Base-by-base conservation (phyloP, 2,888 invertebrate species). In the Synanthedon tipuliformis region DNA sequence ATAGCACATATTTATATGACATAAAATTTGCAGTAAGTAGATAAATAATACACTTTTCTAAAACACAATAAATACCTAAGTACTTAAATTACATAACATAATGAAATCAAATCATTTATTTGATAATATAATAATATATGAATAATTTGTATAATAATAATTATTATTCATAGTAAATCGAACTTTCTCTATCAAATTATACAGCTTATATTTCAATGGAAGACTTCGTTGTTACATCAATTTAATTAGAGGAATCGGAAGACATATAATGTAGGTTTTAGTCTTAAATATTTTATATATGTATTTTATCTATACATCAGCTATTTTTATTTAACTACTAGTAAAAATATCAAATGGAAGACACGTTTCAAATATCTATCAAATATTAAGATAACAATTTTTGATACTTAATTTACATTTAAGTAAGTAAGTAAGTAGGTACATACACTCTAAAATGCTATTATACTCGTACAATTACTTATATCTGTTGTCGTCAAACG, bases 201-300 rank as follows among this genome's bases (percentile, higher is more conserved):
- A 50, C 50, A 52, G 41, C 52, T 50, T 49, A 50, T 52, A 45
- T 58, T 61, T 69, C 59, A 64, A 59, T 81, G 85, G 83, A 85
- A 85, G 83, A 84, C 81, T 84, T 86, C 84, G 85, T 84, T 84
- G 82, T 81, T 69, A 75, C 63, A 73, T 67, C 65, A 59, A 62
- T 59, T 65, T 59, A 63, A 66, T 68, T 70, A 63, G 59, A 54
- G 59, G 58, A 57, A 56, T 67, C 77, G 82, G 80, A 81, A 84
- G 81, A 83, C 81, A 62, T 71, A n/a, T n/a, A n/a, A n/a, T n/a
- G n/a, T n/a, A 68, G 63, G 69, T 59, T 53, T 57, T 34, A 13
- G n/a, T 57, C 52, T 52, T 55, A 63, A 57, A 48, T 56, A 52
- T 55, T 56, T 40, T 48, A 50, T 45, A 45, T 45, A 45, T 4